phyloP scores from a whole-genome alignment of 2,797 vertebrate genomes.

The Chaenodraco wilsoni region DNA sequence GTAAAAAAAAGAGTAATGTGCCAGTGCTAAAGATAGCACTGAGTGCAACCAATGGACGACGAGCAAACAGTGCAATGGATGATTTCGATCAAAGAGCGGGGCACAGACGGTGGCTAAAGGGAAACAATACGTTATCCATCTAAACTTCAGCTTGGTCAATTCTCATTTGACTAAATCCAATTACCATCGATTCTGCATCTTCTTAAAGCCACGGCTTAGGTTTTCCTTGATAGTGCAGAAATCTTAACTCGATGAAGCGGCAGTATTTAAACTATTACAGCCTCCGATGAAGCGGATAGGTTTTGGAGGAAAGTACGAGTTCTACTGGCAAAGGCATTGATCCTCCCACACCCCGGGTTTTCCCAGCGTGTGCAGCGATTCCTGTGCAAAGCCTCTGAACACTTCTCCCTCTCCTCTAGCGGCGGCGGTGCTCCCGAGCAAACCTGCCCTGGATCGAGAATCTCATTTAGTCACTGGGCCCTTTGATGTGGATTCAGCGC shows the following conservation, averaged over 20 bases:
- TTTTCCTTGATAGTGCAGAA: conserved; percentile 74
- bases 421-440: conserved; percentile 70
- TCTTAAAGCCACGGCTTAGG: conserved; percentile 68
- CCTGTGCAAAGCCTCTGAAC: conserved; percentile 76
- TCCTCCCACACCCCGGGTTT: conserved; percentile 75
- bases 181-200: conserved; percentile 74
- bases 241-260: conserved; percentile 69
- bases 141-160: conserved; percentile 76
- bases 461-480: conserved; percentile 78
- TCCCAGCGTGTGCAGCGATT: conserved; percentile 69
- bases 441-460: conserved; percentile 78
- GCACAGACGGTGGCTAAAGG: conserved; percentile 45
- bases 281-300: conserved; percentile 62
- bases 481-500: conserved; percentile 83
- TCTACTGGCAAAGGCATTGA: conserved; percentile 72
- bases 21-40: conserved; percentile 38
- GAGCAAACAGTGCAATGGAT: conserved; percentile 35
- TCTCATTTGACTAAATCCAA: conserved; percentile 80
- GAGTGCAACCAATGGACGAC: conserved; percentile 27
- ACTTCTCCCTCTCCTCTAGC: conserved; percentile 71
- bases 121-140: conserved; percentile 73
- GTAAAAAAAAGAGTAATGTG: neutral
- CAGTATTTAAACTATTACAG: conserved; percentile 79
- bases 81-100: conserved; percentile 54
- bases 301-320: conserved; percentile 68